phyloP scores from a whole-genome alignment of 2,113 vertebrate species.

The Acrocephalus arundinaceus region DNA sequence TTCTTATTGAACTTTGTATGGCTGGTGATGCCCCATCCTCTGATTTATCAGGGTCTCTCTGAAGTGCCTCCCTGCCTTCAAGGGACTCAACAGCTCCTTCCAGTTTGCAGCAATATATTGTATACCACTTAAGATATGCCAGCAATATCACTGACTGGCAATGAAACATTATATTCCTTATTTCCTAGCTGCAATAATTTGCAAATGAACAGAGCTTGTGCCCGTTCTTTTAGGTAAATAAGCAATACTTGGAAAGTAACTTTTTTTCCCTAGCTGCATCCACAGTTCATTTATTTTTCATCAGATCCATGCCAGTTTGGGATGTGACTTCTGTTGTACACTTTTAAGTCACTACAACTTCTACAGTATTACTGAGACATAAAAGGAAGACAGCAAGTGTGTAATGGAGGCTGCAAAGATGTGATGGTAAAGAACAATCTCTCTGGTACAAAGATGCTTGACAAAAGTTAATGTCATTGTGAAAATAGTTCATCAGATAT shows the following conservation, averaged over 20 bases:
- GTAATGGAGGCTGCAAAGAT: neutral
- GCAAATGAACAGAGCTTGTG: neutral
- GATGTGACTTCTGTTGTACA: neutral
- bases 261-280: neutral
- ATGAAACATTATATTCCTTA: neutral
- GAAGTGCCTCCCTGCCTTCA: neutral
- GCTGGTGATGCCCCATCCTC: no score
- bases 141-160: neutral
- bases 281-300: neutral
- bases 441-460: neutral
- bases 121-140: neutral
- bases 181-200: neutral
- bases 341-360: neutral
- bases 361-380: neutral
- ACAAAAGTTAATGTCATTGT: neutral
- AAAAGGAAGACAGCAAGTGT: neutral
- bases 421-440: neutral
- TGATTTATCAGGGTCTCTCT: neutral
- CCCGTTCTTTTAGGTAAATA: neutral
- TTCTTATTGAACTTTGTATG: neutral
- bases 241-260: neutral
- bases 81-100: neutral
- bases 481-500: neutral
- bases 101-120: neutral
- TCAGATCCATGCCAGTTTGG: neutral